phyloP scores from a whole-genome alignment of 2,888 invertebrate species.

The Sarcophaga caerulescens region DNA sequence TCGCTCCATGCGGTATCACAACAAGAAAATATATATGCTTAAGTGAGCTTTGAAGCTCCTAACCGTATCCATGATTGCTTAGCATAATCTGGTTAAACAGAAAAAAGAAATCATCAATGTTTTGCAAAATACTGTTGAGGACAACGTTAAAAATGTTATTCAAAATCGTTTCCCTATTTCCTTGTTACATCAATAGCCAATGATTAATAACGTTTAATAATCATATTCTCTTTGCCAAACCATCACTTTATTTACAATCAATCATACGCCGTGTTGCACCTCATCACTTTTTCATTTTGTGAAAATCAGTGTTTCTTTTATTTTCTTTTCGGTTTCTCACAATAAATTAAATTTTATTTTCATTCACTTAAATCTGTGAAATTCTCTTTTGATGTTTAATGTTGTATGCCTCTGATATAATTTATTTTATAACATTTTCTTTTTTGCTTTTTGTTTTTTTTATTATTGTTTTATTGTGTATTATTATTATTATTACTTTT shows the following conservation, averaged over 20 bases:
- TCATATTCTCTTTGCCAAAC: neutral
- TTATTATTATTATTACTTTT: constrained; percentile 50
- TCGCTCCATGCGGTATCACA: too few relatives aligned
- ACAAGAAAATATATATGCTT: too few relatives aligned
- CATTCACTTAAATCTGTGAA: constrained; percentile 22
- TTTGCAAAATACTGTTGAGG: too few relatives aligned
- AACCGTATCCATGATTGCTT: too few relatives aligned
- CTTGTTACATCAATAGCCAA: neutral
- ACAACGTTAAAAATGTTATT: too few relatives aligned
- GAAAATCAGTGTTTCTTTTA: neutral
- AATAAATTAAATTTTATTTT: constrained; percentile 26
- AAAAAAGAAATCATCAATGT: neutral
- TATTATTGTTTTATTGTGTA: neutral
- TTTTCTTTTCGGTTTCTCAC: neutral
- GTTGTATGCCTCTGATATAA: neutral
- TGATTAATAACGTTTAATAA: constrained; percentile 8
- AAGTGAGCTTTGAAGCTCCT: too few relatives aligned
- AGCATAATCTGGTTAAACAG: too few relatives aligned
- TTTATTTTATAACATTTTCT: neutral
- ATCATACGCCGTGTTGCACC: constrained; percentile 40
- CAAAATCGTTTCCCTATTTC: too few relatives aligned
- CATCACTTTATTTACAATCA: constrained; percentile 9
- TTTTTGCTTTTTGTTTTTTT: neutral
- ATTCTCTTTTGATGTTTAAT: neutral
- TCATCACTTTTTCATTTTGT: constrained; percentile 40